These are phyloP conservation scores for Alaudala cheleensis DNA, from an alignment of 2,113 vertebrate genomes.

Conservation along the genomic window DNA sequence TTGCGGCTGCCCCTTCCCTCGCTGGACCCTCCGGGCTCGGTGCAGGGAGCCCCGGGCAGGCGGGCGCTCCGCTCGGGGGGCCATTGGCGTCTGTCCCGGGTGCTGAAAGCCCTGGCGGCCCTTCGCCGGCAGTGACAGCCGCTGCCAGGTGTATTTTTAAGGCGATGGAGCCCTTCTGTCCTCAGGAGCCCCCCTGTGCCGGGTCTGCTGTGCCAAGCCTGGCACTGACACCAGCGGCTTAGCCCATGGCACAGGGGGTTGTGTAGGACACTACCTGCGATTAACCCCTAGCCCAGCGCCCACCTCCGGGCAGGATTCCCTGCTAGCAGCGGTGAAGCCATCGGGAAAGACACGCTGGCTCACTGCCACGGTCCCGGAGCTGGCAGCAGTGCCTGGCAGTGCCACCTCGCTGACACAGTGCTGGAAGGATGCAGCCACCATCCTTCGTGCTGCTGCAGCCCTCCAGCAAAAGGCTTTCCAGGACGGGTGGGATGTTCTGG, in stretches of 20 bases:
- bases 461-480: neutral
- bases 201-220: neutral
- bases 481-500: neutral
- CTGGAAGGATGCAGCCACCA: neutral
- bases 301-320: neutral
- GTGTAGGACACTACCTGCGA: neutral
- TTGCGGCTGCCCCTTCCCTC: neutral
- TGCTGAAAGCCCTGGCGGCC: conserved; percentile 8
- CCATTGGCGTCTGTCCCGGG: conserved; percentile 45
- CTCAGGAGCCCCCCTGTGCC: neutral
- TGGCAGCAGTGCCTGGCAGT: neutral
- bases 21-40: neutral
- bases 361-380: rapidly evolving
- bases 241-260: neutral
- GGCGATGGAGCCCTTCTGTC: neutral
- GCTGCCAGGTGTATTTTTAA: neutral
- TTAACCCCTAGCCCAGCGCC: neutral
- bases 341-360: neutral
- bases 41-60: neutral
- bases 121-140: neutral
- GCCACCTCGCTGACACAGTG: neutral
- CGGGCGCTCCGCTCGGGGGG: neutral
- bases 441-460: neutral
- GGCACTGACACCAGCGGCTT: neutral
- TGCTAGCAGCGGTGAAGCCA: rapidly evolving